Conservation (phyloP, 2,888 invertebrate species). For the Heliconius hortense region DNA sequence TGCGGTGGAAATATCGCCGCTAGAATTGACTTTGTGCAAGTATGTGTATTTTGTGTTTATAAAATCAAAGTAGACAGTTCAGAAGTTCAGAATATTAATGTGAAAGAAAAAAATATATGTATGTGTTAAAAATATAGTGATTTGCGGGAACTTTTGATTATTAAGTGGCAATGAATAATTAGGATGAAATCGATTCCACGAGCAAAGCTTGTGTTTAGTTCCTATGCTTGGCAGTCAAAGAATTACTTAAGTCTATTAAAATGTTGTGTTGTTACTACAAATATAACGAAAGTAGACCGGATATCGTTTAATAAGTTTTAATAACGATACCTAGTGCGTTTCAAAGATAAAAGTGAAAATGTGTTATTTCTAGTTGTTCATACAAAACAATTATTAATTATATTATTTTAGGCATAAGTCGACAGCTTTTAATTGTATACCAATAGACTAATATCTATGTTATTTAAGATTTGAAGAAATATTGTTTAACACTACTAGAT, state of each 20-base stretch:
- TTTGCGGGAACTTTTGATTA: conserved; percentile 52
- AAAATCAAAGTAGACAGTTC: conserved; percentile 48
- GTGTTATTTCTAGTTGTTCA: conserved; percentile 19
- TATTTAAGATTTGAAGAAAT: conserved; percentile 33
- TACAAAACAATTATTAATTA: conserved; percentile 40
- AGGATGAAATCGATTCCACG: conserved; percentile 61
- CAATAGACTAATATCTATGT: conserved; percentile 48
- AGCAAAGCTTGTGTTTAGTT: conserved; percentile 80
- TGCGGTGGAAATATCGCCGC: conserved; percentile 47
- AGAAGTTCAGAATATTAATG: conserved; percentile 53
- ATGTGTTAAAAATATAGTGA: conserved; percentile 44
- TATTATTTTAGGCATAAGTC: conserved; percentile 46
- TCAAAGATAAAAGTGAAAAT: conserved; percentile 17
- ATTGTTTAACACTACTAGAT: conserved; percentile 32
- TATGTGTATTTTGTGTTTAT: conserved; percentile 53
- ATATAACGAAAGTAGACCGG: conserved; percentile 27
- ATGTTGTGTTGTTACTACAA: conserved; percentile 26
- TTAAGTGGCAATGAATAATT: conserved; percentile 57
- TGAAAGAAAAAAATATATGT: conserved; percentile 40
- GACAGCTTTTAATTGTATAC: conserved; percentile 58
- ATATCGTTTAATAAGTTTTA: conserved; percentile 18
- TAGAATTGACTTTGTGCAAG: conserved; percentile 55
- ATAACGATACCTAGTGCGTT: conserved; percentile 27
- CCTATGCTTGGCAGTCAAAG: conserved; percentile 59
- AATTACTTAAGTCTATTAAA: conserved; percentile 26